Evolutionary conservation across 2,113 vertebrate genomes (phyloP), one percentile per base, ranked within the genome.

Genomic region (Esox niger): DNA sequence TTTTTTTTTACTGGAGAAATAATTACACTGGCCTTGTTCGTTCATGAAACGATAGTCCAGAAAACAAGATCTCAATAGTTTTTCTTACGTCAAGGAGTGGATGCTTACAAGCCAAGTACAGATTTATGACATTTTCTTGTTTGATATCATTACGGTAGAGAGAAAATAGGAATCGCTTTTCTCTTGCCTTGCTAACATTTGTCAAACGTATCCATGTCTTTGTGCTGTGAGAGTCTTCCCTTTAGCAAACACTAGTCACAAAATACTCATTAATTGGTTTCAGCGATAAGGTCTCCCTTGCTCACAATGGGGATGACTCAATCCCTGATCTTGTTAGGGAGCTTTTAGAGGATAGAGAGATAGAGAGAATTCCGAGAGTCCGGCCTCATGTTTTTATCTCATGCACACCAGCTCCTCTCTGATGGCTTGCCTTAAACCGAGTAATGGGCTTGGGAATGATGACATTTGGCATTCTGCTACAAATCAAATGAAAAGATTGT

Each of bases 251-350:
- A 6, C 66, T 61, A 57, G 62, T 69, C 64, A 68, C 21, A 15
- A 69, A 32, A 32, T 25, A 54, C 62, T 69, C 67, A 70, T 82
- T 87, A 85, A 85, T 84, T 83, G 76, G 80, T 81, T 85, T 70
- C 47, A 20, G 20, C 74, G 78, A 82, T 84, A 77, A 82, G 82
- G 57, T 77, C 69, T 82, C 43, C 69, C 56, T 61, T 67, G 33
- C 63, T 68, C 72, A 75, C 62, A 79, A 52, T 17, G 33, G 68
- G 69, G 62, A 75, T 72, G 62, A 78, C 69, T 83, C 72, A 75
- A 73, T 80, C 60, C 62, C 67, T 73, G 70, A 79, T 80, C 76
- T 71, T 75, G 72, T 77, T 77, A 70, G 71, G 60, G 73, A 62
- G 73, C 64, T 78, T 82, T 82, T 57, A 75, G 35, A 64, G 33